Evolutionary conservation across 2,113 vertebrate genomes (phyloP).

Genomic region (Glareola pratincola): DNA sequence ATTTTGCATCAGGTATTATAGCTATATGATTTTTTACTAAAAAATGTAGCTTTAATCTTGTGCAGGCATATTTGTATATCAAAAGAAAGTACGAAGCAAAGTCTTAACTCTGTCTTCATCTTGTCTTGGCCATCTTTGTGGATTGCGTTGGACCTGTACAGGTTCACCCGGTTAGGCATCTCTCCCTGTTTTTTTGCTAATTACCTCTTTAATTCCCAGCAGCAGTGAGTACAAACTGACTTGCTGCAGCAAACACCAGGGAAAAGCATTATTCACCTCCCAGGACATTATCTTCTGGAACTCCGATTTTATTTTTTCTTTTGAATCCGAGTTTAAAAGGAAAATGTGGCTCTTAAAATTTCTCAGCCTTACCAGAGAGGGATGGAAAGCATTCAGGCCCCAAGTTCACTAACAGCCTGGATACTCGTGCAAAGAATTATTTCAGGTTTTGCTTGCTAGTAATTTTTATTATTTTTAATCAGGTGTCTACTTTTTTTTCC

Average conservation of each 20-base stretch:
- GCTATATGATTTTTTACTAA: neutral
- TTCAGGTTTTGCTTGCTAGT: neutral
- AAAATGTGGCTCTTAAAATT: neutral
- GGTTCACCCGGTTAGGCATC: neutral
- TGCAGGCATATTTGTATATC: neutral
- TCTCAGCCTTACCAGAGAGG: neutral
- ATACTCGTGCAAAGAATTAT: neutral
- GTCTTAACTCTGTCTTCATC: neutral
- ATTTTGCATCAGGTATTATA: neutral
- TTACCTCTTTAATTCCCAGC: neutral
- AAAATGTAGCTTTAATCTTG: neutral
- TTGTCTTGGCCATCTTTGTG: neutral
- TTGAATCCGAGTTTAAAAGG: neutral
- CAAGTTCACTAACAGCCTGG: neutral
- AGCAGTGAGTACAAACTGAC: neutral
- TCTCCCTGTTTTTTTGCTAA: neutral
- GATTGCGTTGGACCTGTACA: neutral
- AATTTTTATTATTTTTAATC: neutral
- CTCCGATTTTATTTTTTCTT: neutral
- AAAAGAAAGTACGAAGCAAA: neutral
- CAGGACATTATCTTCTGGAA: neutral
- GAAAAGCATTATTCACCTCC: neutral
- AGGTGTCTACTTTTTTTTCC: neutral
- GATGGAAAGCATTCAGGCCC: neutral
- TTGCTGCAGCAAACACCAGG: neutral